Evolutionary conservation across 2,113 vertebrate species (phyloP), one percentile per base, ranked within the genome.

Genomic region (Microtus pennsylvanicus): DNA sequence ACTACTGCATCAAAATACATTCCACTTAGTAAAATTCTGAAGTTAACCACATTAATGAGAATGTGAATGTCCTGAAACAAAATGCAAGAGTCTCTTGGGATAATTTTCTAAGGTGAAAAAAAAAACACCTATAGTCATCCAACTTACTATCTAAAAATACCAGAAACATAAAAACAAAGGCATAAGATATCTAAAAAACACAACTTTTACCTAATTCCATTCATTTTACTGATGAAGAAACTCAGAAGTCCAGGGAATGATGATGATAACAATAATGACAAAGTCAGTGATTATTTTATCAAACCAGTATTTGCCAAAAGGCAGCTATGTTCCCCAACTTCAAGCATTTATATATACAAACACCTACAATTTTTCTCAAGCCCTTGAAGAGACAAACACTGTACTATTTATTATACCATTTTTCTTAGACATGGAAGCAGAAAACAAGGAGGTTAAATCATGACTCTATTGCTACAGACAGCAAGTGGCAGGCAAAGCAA

Each of bases 241-340:
- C 55, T 75, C 81, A 81, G 7, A 92, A 67, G 19, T 42, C 52
- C 74, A 38, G 21, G 78, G 33, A 78, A 30, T 19, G 1, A 19
- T 8, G 55, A 63, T 9, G 13, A 67, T 47, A 69, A 85, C 3
- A 61, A 70, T 7, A 85, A n/a, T 17, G 63, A 52, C 3, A 94
- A 83, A 63, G 11, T 63, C 35, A 61, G 4, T 38, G 77, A 24
- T 85, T 47, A 88, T 45, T 28, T 89, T 85, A 89, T 47, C 67
- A 76, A 95, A 88, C 6, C 95, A 87, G 55, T 24, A 86, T 81
- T 70, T 95, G 70, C 3, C 61, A 83, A 87, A 81, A 94, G 26
- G 22, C 30, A 93, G 67, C 5, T 78, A 26, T 87, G 26, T 76
- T 45, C 22, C 63, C 24, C 30, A 77, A 82, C 6, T 58, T 24